Percentiles rank a stretch among this genome's conserved stretches.
phyloP scores from a whole-genome alignment of 2,113 vertebrate genomes.

The Thermophis baileyi region DNA sequence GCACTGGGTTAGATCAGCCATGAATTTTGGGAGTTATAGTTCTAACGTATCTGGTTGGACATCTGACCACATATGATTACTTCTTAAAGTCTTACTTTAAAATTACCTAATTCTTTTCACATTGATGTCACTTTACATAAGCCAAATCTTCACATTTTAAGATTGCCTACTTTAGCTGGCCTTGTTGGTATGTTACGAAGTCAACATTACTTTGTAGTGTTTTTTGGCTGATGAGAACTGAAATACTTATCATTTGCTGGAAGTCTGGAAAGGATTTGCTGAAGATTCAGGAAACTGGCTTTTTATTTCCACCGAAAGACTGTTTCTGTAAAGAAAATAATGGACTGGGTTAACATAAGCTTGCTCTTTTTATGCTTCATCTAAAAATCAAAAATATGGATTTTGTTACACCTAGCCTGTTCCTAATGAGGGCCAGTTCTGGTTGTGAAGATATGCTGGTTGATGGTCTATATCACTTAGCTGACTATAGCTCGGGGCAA shows the following conservation, averaged over 20 bases:
- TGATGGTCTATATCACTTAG: neutral
- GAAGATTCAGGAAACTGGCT: slow-evolving; percentile 17
- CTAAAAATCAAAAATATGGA: slow-evolving; percentile 12
- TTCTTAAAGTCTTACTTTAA: neutral
- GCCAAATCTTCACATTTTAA: slow-evolving; percentile 16
- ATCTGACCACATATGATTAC: neutral
- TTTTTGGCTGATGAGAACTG: slow-evolving; percentile 27
- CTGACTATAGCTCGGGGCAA: neutral
- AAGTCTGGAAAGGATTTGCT: slow-evolving; percentile 42
- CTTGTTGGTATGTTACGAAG: slow-evolving; percentile 23
- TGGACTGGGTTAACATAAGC: neutral
- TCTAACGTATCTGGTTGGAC: neutral
- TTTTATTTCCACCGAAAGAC: slow-evolving; percentile 20
- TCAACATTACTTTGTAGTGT: slow-evolving; percentile 23
- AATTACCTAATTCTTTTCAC: neutral
- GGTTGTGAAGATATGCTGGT: neutral
- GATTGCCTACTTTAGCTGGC: slow-evolving; percentile 19
- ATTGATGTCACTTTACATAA: slow-evolving; percentile 19
- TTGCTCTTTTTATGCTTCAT: slow-evolving; percentile 5
- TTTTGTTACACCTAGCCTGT: slow-evolving; percentile 8
- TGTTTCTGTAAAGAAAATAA: slow-evolving; percentile 38
- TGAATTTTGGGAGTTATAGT: neutral
- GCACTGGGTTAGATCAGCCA: neutral
- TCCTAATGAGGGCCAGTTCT: neutral
- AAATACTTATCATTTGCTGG: slow-evolving; percentile 31